Conservation (phyloP, 2,888 invertebrate genomes). For the Capitulum mitella region DNA sequence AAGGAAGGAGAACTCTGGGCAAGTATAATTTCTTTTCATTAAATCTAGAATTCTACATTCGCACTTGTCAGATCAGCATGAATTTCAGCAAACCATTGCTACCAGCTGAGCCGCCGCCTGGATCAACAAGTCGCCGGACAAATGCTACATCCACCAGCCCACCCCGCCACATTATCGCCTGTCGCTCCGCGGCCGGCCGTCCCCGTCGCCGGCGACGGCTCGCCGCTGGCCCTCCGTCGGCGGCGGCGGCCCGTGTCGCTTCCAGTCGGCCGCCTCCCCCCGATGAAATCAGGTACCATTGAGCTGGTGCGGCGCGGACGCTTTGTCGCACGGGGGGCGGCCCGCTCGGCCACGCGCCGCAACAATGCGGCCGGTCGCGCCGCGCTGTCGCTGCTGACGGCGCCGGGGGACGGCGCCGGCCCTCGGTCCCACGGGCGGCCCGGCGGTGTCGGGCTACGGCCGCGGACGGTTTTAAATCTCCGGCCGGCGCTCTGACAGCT, state of each 20-base stretch:
- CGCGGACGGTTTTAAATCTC: not conserved
- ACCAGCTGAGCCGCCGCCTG: too few relatives aligned
- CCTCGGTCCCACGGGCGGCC: not conserved
- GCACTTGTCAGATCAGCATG: too few relatives aligned
- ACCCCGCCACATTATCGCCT: too few relatives aligned
- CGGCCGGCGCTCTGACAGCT: not conserved
- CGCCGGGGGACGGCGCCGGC: not conserved
- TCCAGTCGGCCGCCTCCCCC: not conserved
- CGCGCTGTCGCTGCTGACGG: not conserved
- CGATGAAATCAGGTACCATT: constrained; percentile 18
- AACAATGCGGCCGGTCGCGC: not conserved
- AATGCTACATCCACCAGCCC: too few relatives aligned
- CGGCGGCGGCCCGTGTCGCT: not conserved
- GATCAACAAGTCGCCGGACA: too few relatives aligned
- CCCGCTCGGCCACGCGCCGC: not conserved
- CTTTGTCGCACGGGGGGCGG: not conserved
- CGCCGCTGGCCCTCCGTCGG: not conserved
- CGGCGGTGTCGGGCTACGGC: not conserved
- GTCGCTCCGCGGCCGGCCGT: too few relatives aligned
- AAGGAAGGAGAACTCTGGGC: too few relatives aligned
- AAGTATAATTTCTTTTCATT: too few relatives aligned
- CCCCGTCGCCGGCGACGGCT: too few relatives aligned
- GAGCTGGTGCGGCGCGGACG: not conserved
- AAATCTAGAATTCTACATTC: too few relatives aligned
- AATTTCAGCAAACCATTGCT: too few relatives aligned